A percentile compares a stretch with the other conserved stretches of the same genome.
These are phyloP conservation scores for Lutjanus argentimaculatus DNA, from an alignment of 2,797 vertebrate genomes.

Conservation along the genomic window DNA sequence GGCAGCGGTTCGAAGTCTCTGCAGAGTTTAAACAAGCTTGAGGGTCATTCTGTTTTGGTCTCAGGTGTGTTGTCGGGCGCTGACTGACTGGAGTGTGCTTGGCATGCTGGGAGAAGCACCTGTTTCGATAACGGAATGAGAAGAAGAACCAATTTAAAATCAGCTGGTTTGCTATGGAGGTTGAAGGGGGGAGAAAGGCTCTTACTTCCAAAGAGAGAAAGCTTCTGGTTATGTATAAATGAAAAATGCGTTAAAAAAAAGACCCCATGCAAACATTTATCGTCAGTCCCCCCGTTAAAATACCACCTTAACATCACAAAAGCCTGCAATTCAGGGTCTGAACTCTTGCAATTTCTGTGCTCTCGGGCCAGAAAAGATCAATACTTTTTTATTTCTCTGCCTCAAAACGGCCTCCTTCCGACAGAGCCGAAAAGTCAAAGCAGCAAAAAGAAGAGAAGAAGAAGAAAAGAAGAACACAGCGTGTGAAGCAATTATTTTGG, in stretches of 20 bases:
- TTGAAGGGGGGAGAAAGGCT: neutral
- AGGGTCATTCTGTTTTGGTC: neutral
- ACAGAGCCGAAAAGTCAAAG: slow-evolving; percentile 27
- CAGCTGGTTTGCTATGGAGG: neutral
- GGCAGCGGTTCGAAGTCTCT: slow-evolving; percentile 1
- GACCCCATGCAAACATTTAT: neutral
- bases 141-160: neutral
- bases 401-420: slow-evolving; percentile 4
- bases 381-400: slow-evolving; percentile 35
- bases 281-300: neutral
- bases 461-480: neutral
- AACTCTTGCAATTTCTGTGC: neutral
- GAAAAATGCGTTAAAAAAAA: neutral
- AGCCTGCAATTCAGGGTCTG: slow-evolving; percentile 2
- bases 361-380: slow-evolving; percentile 19
- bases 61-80: neutral
- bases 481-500: neutral
- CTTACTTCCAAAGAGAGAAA: neutral
- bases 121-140: no score
- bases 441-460: slow-evolving; percentile 19
- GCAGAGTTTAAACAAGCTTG: neutral
- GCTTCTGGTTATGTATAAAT: neutral
- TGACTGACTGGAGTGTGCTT: neutral
- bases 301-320: slow-evolving; percentile 1
- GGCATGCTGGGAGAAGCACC: slow-evolving; percentile 1